phyloP scores from a whole-genome alignment of 2,888 invertebrate genomes.

The Hemicrepidius hirtus region DNA sequence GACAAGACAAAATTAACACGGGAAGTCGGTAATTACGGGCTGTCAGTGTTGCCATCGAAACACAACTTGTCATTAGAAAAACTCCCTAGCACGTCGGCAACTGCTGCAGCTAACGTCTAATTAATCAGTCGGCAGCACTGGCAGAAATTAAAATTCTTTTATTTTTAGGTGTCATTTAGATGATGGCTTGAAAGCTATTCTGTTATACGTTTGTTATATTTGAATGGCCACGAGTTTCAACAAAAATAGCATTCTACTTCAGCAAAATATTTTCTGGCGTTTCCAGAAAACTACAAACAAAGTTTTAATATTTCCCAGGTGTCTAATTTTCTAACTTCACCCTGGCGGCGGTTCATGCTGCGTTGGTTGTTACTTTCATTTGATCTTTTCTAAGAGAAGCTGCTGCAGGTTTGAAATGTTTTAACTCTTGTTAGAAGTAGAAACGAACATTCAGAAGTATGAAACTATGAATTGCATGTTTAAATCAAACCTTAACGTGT shows the following conservation, averaged over 20 bases:
- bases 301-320: conserved; percentile 67
- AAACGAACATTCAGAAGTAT: conserved; percentile 15
- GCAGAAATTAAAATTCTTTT: conserved; percentile 43
- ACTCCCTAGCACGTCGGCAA: conserved; percentile 42
- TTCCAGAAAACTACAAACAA: conserved; percentile 64
- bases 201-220: conserved; percentile 15
- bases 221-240: conserved; percentile 15
- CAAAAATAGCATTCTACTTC: conserved; percentile 45
- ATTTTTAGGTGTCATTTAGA: conserved; percentile 22
- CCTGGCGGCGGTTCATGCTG: conserved; percentile 64
- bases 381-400: conserved; percentile 59
- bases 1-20: conserved; percentile 34
- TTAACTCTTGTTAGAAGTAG: conserved; percentile 14
- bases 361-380: conserved; percentile 61
- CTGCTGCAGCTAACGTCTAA: conserved; percentile 50
- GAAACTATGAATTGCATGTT: conserved; percentile 33
- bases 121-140: conserved; percentile 44
- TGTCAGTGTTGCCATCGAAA: conserved; percentile 44
- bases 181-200: not conserved
- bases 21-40: conserved; percentile 43
- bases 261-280: conserved; percentile 53
- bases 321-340: conserved; percentile 66
- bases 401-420: conserved; percentile 41
- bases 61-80: conserved; percentile 47
- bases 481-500: conserved; percentile 41